Evolutionary conservation across 53 echinoderm and acorn worm genomes (phyloP).

Genomic region (Holothuria scabra): DNA sequence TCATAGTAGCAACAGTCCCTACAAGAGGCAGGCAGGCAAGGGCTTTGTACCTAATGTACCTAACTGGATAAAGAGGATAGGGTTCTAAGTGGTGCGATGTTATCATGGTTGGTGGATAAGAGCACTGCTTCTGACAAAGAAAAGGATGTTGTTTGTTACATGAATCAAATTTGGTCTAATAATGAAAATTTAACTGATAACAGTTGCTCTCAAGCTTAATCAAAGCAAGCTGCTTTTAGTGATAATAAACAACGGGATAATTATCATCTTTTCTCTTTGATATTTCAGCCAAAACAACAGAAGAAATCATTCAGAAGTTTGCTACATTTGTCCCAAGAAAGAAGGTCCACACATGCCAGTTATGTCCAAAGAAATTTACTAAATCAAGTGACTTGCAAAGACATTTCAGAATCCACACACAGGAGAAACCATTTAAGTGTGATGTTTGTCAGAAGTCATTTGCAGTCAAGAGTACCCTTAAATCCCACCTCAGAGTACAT

Average conservation of each 20-base stretch:
- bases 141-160: too few relatives aligned
- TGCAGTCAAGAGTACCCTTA: constrained; percentile 90
- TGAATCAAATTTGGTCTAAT: too few relatives aligned
- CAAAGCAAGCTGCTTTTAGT: too few relatives aligned
- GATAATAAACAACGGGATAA: too few relatives aligned
- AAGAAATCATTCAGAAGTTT: background rate
- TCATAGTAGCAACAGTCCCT: too few relatives aligned
- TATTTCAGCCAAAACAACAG: too few relatives aligned
- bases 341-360: constrained; percentile 73
- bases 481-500: constrained; percentile 84
- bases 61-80: background rate
- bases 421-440: constrained; percentile 90
- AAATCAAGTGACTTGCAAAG: constrained; percentile 89
- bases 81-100: too few relatives aligned
- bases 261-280: too few relatives aligned
- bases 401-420: constrained; percentile 83
- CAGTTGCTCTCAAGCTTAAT: too few relatives aligned
- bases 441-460: constrained; percentile 77
- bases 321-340: constrained; percentile 68
- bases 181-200: too few relatives aligned
- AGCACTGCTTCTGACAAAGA: background rate
- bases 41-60: background rate
- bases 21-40: too few relatives aligned
- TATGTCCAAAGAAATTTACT: constrained; percentile 79
- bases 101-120: background rate